Evolutionary conservation across 2,797 vertebrate species (phyloP), one percentile per base, ranked within the genome.

Genomic region (Phalanger gymnotis): DNA sequence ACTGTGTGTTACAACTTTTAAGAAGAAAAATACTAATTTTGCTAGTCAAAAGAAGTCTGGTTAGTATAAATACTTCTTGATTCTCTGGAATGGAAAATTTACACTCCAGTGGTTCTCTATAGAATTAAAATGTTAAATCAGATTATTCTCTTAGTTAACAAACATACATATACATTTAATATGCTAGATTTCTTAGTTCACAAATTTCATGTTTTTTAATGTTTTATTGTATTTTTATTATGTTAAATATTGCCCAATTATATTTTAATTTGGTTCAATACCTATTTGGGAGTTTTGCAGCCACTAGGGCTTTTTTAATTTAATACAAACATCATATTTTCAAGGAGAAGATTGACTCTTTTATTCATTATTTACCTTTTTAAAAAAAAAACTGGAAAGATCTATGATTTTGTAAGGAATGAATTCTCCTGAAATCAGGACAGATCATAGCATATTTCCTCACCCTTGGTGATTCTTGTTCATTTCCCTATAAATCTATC

Each of bases 1-100:
- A 2, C 98, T 99, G 97, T 98, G 97, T 94, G 98, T 97, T 94
- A 95, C 98, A 92, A 95, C 98, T 47, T 98, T 98, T 97, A 98
- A 98, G 98, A 99, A 98, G 95, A 98, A 98, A 56, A 91, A 22
- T 14, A 4, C 90, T 12, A 98, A 98, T 94, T 92, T 97, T 96
- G 91, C 96, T 51, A 58, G 40, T 27, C 96, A 12, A 47, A 98
- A 98, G 97, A 99, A 96, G 90, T 94, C 47, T 27, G 96, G 98
- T 98, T 94, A 98, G 98, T 97, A n/a, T 54, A 54, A 91, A 92
- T 0, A 0, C 54, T 51, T 87, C 1, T 66, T 94, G 27, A 94
- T 57, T 58, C 16, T 92, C 34, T 90, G 31, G 34, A 96, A 90
- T 94, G 0, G 53, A 92, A 40, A 90, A 56, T 81, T 56, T 61